Percentiles rank a stretch among this genome's conserved stretches.
Conservation (phyloP, 2,113 vertebrate species). For the Ifrita kowaldi region DNA sequence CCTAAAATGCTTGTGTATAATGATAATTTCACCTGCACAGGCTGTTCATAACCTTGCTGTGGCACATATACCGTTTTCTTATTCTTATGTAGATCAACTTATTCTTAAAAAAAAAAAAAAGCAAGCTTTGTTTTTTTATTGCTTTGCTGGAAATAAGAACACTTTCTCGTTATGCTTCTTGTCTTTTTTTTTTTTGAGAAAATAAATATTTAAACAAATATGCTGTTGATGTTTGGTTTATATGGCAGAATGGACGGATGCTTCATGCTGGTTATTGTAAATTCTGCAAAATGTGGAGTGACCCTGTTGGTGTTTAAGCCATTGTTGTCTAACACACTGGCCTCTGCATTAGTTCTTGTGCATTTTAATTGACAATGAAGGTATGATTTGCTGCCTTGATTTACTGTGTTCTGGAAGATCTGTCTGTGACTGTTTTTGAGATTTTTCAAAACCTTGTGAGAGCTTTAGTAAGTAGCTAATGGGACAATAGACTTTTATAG, state of each 20-base stretch:
- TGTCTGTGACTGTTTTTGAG: not conserved
- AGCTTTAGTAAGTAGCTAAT: not conserved
- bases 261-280: not conserved
- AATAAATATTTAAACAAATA: not conserved
- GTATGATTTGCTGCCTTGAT: not conserved
- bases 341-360: not conserved
- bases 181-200: not conserved
- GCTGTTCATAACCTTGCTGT: not conserved
- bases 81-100: not conserved
- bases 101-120: not conserved
- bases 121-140: not conserved
- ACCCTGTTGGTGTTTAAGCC: not conserved
- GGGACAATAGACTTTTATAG: not conserved
- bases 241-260: not conserved
- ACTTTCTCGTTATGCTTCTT: not conserved
- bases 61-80: not conserved
- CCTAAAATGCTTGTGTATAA: not conserved
- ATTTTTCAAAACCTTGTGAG: not conserved
- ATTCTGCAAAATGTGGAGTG: not conserved
- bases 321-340: not conserved
- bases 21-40: not conserved
- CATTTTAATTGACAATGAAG: not conserved
- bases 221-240: not conserved
- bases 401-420: not conserved
- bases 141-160: not conserved